Evolutionary conservation across 2,888 invertebrate species (phyloP), one percentile per base, ranked within the genome.

Genomic region (Xestia xanthographa): DNA sequence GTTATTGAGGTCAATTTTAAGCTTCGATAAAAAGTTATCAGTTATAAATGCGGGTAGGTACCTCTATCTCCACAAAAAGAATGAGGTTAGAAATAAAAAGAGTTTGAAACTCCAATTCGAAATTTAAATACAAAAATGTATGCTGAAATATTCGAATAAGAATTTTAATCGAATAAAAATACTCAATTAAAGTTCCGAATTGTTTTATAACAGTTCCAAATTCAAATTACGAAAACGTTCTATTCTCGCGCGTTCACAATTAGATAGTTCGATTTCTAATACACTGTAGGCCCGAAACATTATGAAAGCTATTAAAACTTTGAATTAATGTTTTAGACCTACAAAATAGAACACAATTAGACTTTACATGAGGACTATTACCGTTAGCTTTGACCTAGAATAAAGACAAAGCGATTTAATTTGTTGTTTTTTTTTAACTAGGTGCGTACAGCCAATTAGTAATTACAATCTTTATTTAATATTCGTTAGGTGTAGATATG

Each of bases 1-100:
- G 70, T 56, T 84, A 86, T 88, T 84, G 53, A 75, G 87, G 88
- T 87, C 86, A 85, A 65, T 75, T 82, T 84, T 87, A 86, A 88
- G 79, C 87, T 83, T 70, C 62, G 75, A 87, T 85, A 86, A 82
- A 77, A 86, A 73, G 26, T 75, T 66, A 75, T 72, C 82, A 56
- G 72, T 82, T 50, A 58, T 45, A 63, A 72, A 69, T 34, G 22
- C 26, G 48, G 17, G 11, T 62, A 12, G 6, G 41, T 58, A 75
- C 41, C 26, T 53, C 41, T 58, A 66, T 45, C 50, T 67, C 67
- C 41, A 72, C 20, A 48, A 58, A 63, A 38, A 3, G 14, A 70
- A 0, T 5, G 38, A 74, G 4, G 20, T 56, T 22, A 38, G 50
- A 62, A 60, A 68, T 56, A 48, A 53, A 14, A 53, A 17, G 2